phyloP scores from a whole-genome alignment of 2,888 invertebrate genomes.

The Diadegma fenestrale region DNA sequence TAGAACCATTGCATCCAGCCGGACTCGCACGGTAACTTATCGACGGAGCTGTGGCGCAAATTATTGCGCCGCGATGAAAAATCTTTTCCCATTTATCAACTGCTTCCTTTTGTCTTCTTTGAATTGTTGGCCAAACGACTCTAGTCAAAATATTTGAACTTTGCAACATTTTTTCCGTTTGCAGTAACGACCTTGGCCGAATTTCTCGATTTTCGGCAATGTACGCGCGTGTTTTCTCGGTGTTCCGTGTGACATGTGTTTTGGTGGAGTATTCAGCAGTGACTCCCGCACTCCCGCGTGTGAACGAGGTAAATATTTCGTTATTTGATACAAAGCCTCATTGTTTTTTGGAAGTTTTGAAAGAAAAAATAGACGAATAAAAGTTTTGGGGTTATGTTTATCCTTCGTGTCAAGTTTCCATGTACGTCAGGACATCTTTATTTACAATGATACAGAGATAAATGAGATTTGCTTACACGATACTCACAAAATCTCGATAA shows the following conservation, averaged over 20 bases:
- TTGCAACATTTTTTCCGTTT: too few species aligned
- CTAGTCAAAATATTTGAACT: too few species aligned
- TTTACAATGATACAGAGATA: slow-evolving; percentile 60
- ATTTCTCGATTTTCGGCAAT: too few species aligned
- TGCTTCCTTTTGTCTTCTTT: too few species aligned
- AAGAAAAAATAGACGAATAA: not conserved
- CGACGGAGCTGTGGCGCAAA: not conserved
- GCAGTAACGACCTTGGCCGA: too few species aligned
- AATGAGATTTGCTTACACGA: slow-evolving; percentile 1
- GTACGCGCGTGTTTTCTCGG: too few species aligned
- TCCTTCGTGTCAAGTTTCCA: not conserved
- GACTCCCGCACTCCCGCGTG: too few species aligned
- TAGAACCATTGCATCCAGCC: not conserved
- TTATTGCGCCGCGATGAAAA: too few species aligned
- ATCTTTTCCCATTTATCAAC: too few species aligned
- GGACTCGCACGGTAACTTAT: not conserved
- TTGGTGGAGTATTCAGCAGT: too few species aligned
- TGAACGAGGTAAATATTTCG: not conserved
- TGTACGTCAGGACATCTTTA: slow-evolving; percentile 53
- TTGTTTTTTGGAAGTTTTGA: not conserved
- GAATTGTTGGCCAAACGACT: too few species aligned
- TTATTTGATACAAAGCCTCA: not conserved
- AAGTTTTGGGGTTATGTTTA: not conserved
- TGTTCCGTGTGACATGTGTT: too few species aligned
- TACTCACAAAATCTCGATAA: not conserved